Evolutionary conservation across 2,113 vertebrate species (phyloP).

Genomic region (Merops nubicus): DNA sequence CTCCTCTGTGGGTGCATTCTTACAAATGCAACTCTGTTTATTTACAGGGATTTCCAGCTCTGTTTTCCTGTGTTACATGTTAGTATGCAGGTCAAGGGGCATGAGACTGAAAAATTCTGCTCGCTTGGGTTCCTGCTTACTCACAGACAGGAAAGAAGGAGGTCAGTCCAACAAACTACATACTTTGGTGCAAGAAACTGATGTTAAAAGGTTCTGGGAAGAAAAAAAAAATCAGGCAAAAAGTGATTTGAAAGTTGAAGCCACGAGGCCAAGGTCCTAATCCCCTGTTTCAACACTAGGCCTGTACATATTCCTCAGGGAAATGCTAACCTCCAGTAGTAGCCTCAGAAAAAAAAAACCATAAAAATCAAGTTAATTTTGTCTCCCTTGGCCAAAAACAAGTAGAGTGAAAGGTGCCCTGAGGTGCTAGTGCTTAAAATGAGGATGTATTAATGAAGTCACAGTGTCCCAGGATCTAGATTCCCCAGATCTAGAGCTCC

Average conservation of each 20-base stretch:
- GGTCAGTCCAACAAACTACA: not conserved
- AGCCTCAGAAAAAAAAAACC: not conserved
- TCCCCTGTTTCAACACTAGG: not conserved
- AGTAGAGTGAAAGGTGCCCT: not conserved
- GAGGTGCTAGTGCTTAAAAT: not conserved
- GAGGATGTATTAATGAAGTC: not conserved
- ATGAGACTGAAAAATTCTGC: not conserved
- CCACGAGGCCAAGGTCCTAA: not conserved
- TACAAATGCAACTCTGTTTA: not conserved
- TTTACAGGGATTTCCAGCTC: not conserved
- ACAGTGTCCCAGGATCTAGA: not conserved
- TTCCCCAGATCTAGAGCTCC: not conserved
- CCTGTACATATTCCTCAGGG: not conserved
- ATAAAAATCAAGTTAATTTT: not conserved
- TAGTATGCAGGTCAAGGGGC: not conserved
- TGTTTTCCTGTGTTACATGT: not conserved
- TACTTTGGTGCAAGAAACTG: not conserved
- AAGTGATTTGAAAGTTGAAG: not conserved
- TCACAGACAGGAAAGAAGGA: not conserved
- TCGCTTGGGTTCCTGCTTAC: not conserved
- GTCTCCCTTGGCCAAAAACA: not conserved
- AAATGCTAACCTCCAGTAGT: not conserved
- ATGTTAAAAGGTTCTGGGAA: not conserved
- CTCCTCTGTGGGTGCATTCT: not conserved
- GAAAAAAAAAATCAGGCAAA: not conserved